These are phyloP conservation scores for Coregonus sp. DNA, from an alignment of 2,797 vertebrate species.

Conservation along the genomic window DNA sequence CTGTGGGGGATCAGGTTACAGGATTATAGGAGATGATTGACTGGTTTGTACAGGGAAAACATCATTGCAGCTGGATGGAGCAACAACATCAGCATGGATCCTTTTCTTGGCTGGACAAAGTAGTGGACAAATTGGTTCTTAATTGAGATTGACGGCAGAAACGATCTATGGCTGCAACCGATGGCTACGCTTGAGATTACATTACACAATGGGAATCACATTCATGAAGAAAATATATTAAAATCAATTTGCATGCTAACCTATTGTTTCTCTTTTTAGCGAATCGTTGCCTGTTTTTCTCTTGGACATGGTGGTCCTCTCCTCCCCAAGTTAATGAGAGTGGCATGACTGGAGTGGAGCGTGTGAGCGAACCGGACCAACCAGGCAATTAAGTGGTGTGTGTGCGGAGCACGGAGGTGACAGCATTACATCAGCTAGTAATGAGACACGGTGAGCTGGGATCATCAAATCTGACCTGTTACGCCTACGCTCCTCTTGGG, in stretches of 20 bases:
- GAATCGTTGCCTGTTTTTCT: no score
- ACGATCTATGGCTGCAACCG: background rate
- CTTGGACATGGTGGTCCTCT: background rate
- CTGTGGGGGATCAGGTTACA: conserved; percentile 24
- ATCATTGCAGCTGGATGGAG: conserved; percentile 18
- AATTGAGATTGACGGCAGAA: conserved; percentile 11
- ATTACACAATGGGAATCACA: background rate
- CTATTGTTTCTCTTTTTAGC: background rate
- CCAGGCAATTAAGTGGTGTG: background rate
- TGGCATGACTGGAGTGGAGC: background rate
- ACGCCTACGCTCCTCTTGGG: background rate
- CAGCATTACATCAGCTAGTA: background rate
- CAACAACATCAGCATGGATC: conserved; percentile 22
- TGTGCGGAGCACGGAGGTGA: background rate
- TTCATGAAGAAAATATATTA: no score
- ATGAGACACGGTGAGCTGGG: background rate
- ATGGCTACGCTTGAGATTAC: background rate
- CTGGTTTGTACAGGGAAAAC: conserved; percentile 22
- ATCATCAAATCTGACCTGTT: background rate
- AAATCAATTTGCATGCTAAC: background rate
- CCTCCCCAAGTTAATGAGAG: background rate
- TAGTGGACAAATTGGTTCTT: conserved; percentile 4
- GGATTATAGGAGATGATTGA: conserved; percentile 17
- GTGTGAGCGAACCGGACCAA: background rate
- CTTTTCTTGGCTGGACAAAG: conserved; percentile 14